Evolutionary conservation across 2,797 vertebrate genomes (phyloP).

Genomic region (Notolepis coatsorum): DNA sequence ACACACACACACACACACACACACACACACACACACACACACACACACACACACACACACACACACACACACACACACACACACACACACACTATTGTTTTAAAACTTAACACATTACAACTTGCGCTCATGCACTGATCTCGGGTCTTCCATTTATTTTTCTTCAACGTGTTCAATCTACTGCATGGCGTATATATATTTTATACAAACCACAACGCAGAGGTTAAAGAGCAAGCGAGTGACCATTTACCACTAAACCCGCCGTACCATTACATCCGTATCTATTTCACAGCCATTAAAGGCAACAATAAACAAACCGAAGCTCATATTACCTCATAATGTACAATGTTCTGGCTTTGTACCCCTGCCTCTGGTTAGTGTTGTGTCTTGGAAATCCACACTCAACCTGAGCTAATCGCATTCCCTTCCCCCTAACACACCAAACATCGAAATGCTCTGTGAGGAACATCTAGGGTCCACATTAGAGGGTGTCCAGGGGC

Average conservation of each 20-base stretch:
- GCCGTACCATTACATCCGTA: slow-evolving; percentile 18
- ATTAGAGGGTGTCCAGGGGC: too few relatives aligned
- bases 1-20: slow-evolving; percentile 17
- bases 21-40: slow-evolving; percentile 11
- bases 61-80: slow-evolving; percentile 23
- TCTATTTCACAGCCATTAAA: slow-evolving; percentile 33
- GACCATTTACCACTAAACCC: slow-evolving; percentile 29
- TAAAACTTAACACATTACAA: too few relatives aligned
- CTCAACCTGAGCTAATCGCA: slow-evolving; percentile 25
- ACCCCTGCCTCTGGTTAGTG: slow-evolving; percentile 58
- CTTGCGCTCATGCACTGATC: slow-evolving; percentile 10
- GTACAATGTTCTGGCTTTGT: slow-evolving; percentile 42
- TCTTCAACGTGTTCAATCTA: slow-evolving; percentile 19
- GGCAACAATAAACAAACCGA: slow-evolving; percentile 47
- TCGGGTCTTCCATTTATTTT: slow-evolving; percentile 40
- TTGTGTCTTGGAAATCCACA: slow-evolving; percentile 59
- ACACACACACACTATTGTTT: slow-evolving; percentile 19
- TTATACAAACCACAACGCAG: slow-evolving; percentile 22
- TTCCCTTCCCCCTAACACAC: slow-evolving; percentile 10
- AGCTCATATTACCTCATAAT: slow-evolving; percentile 63
- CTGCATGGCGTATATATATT: slow-evolving; percentile 39
- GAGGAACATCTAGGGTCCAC: neutral
- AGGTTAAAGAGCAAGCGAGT: slow-evolving; percentile 44
- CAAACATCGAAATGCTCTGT: slow-evolving; percentile 13
- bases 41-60: slow-evolving; percentile 4